These are phyloP conservation scores for Amblyopsis hoosieri DNA, from an alignment of 2,797 vertebrate species.

Conservation along the genomic window DNA sequence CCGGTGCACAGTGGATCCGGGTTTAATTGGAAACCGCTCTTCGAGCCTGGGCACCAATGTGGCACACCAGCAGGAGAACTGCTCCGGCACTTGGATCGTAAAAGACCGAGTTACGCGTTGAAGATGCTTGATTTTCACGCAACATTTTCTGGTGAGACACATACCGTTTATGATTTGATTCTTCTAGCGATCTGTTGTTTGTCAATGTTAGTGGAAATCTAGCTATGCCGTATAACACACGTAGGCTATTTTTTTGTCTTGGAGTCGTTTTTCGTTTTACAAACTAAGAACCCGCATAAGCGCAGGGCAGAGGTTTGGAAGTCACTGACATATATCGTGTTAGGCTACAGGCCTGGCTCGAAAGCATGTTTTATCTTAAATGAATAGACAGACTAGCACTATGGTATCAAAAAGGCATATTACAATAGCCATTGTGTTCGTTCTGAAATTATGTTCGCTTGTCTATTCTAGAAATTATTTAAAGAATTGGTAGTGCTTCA, in stretches of 20 bases:
- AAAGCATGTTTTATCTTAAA: not conserved
- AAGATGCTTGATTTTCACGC: constrained; percentile 47
- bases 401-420: constrained; percentile 19
- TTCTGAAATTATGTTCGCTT: constrained; percentile 7
- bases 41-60: constrained; percentile 66
- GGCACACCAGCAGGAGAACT: constrained; percentile 63
- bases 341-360: constrained; percentile 10
- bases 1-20: constrained; percentile 58
- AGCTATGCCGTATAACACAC: not conserved
- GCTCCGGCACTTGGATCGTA: constrained; percentile 23
- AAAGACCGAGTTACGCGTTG: constrained; percentile 45
- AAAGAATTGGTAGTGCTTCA: not conserved
- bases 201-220: not conserved
- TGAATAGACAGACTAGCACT: constrained; percentile 37
- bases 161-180: not conserved
- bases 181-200: not conserved
- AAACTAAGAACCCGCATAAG: constrained; percentile 8
- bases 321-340: constrained; percentile 16
- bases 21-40: constrained; percentile 64
- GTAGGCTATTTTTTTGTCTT: constrained; percentile 21
- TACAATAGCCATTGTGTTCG: constrained; percentile 21
- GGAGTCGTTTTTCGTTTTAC: constrained; percentile 6
- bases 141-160: constrained; percentile 61
- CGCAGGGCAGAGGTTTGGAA: constrained; percentile 16
- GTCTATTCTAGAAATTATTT: constrained; percentile 14